Conservation (phyloP, 2,113 vertebrate species). For the Dromiciops gliroides region DNA sequence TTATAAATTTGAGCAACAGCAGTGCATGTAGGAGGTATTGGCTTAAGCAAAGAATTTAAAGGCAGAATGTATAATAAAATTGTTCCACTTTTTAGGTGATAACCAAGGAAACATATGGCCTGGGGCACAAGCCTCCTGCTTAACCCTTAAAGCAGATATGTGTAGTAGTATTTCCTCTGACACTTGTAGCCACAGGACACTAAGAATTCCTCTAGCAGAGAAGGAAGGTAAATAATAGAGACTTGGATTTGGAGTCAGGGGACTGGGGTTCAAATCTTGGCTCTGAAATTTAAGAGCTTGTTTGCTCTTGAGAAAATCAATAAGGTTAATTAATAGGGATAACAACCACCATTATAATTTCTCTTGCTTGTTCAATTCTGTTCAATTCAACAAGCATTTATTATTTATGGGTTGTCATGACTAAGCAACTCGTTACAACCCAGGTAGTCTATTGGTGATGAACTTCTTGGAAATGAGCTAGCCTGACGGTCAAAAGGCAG, state of each 20-base stretch:
- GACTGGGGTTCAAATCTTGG: background rate
- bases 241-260: background rate
- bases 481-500: background rate
- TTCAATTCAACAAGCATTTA: background rate
- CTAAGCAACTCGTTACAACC: background rate
- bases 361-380: background rate
- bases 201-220: background rate
- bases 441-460: background rate
- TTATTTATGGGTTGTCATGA: background rate
- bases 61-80: background rate
- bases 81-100: background rate
- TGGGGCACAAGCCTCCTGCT: background rate
- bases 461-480: background rate
- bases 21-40: background rate
- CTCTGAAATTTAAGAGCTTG: background rate
- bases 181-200: background rate
- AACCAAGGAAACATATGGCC: background rate
- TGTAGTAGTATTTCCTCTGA: background rate
- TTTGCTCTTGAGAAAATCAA: background rate
- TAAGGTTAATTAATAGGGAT: background rate
- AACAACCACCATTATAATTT: background rate
- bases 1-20: background rate
- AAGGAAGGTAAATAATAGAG: background rate
- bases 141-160: background rate
- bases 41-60: slow-evolving; percentile 4